Conservation (phyloP, 2,797 vertebrate genomes). For the Rhinophrynus dorsalis region DNA sequence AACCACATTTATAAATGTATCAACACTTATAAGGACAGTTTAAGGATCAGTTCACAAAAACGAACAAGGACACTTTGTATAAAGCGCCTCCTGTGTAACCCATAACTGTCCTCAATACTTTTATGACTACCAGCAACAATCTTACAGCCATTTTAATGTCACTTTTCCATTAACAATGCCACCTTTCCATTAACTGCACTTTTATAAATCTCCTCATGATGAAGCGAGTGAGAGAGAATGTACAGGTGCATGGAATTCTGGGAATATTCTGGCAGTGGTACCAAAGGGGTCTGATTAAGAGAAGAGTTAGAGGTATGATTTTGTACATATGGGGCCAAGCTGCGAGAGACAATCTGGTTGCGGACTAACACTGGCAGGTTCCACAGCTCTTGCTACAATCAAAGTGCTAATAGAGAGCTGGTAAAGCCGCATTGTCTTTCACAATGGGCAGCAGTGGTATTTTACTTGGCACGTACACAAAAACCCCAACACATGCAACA, state of each 20-base stretch:
- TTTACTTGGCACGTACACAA: constrained; percentile 21
- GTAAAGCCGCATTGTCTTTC: constrained; percentile 6
- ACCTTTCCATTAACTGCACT: no score
- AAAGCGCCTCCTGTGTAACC: no score
- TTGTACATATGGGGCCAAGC: constrained; percentile 21
- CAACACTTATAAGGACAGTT: no score
- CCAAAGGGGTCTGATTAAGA: not conserved
- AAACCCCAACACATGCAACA: constrained; percentile 12
- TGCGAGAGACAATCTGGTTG: constrained; percentile 11
- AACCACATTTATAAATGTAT: no score
- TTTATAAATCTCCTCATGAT: no score
- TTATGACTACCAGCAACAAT: no score
- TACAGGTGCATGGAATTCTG: not conserved
- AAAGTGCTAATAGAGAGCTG: constrained; percentile 9
- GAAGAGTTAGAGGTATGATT: constrained; percentile 6
- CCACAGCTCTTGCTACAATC: not conserved
- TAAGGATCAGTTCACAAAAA: no score
- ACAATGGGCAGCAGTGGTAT: constrained; percentile 20
- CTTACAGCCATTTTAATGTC: no score
- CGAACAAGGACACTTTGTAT: no score
- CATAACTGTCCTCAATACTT: no score
- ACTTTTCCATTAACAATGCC: no score
- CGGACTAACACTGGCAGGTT: constrained; percentile 33
- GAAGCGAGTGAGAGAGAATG: not conserved
- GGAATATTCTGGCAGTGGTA: not conserved